Conservation (phyloP, 2,113 vertebrate genomes). For the Caranx ignobilis region DNA sequence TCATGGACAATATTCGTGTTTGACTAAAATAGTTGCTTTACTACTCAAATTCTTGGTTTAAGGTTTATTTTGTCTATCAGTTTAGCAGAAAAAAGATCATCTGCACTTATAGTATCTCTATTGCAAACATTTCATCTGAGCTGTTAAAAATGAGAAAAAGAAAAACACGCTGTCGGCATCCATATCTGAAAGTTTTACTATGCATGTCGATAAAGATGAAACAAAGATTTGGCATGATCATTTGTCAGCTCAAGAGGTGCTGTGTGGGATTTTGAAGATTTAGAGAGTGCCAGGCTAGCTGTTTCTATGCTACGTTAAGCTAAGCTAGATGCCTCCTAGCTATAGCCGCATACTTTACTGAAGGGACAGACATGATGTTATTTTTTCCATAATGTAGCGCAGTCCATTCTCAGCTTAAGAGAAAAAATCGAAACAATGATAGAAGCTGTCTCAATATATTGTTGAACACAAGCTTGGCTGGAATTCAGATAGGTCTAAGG, state of each 20-base stretch:
- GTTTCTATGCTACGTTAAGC: not conserved
- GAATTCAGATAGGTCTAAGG: not conserved
- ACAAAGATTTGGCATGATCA: not conserved
- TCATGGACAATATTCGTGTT: no score
- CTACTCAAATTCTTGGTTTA: not conserved
- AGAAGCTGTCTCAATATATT: not conserved
- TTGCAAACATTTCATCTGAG: not conserved
- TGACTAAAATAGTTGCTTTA: no score
- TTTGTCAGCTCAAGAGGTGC: not conserved
- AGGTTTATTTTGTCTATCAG: not conserved
- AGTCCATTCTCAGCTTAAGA: conserved; percentile 1
- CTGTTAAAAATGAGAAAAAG: no score
- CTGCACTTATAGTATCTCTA: not conserved
- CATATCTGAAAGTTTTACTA: not conserved
- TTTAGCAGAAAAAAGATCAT: not conserved
- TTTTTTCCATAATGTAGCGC: not conserved
- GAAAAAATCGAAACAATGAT: not conserved
- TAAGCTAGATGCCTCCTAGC: not conserved
- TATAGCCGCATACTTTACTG: not conserved
- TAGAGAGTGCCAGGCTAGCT: not conserved
- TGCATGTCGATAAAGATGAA: not conserved
- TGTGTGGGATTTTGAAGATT: not conserved
- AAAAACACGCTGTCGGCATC: not conserved
- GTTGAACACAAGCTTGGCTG: not conserved
- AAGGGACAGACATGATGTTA: not conserved